A percentile compares a stretch with the other conserved stretches of the same genome.
Conservation (phyloP, 2,888 invertebrate genomes). For the Hemaris fuciformis region DNA sequence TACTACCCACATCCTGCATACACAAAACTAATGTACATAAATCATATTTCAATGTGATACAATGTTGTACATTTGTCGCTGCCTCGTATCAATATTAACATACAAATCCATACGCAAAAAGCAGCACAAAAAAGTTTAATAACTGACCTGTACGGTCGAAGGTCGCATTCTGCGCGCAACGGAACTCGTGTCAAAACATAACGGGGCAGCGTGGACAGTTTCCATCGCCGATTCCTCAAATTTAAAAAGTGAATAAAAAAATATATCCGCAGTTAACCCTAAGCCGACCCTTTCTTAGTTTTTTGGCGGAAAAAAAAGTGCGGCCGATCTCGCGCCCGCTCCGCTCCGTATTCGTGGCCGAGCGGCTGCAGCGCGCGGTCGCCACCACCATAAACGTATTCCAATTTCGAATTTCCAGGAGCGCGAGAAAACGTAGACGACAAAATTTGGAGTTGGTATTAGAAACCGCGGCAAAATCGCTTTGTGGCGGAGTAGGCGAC, state of each 20-base stretch:
- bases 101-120: constrained; percentile 1
- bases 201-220: constrained; percentile 6
- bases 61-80: constrained; percentile 9
- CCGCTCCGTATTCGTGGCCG: constrained; percentile 67
- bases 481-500: constrained; percentile 37
- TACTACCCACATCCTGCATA: constrained; percentile 9
- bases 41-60: constrained; percentile 5
- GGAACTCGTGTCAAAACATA: constrained; percentile 6
- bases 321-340: constrained; percentile 47
- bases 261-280: constrained; percentile 65
- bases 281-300: constrained; percentile 69
- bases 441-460: constrained; percentile 34
- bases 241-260: constrained; percentile 8
- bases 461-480: constrained; percentile 36
- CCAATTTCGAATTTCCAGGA: constrained; percentile 52
- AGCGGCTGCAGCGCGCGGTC: constrained; percentile 72
- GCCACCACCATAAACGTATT: constrained; percentile 50
- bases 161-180: not conserved
- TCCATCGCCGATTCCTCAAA: not conserved
- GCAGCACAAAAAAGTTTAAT: not conserved
- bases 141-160: constrained; percentile 8
- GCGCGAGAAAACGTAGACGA: constrained; percentile 71
- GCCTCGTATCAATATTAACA: constrained; percentile 5
- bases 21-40: constrained; percentile 1
- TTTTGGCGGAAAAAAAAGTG: constrained; percentile 74